Evolutionary conservation across 2,888 invertebrate genomes (phyloP), one percentile per base, ranked within the genome.

Genomic region (Drosophila birchii): DNA sequence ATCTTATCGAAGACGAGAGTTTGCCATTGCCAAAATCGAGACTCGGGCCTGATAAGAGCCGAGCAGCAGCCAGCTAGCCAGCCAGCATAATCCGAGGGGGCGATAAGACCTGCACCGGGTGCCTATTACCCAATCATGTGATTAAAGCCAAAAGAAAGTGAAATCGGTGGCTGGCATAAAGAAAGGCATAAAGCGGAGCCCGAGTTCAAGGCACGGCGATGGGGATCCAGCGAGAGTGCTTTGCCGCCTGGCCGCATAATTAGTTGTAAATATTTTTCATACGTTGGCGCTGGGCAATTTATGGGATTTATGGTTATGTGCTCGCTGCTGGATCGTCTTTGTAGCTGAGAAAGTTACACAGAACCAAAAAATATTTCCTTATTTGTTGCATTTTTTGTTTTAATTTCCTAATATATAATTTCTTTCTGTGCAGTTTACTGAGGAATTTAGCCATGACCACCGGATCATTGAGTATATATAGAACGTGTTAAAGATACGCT

Each of bases 51-150:
- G 68, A 57, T 68, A 68, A 67, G 51, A 53, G 36, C 51, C 29
- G 12, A 47, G 32, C 51, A 36, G 47, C 36, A 56, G 67, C 39
- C 67, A 68, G 68, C 26, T 29, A 56, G 67, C 39, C 67, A 68
- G 68, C 26, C 26, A 68, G 68, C 67, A 64, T 64, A 73, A 72
- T 44, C 72, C 70, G 14, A 5, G 9, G 12, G 1, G 36, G 51
- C 64, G 86, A 81, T 82, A 86, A 80, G 70, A 57, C 71, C 69
- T 75, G 76, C 86, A 63, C 69, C 39, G 45, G 71, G 58, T 41
- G 53, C 43, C 49, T 58, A 80, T 87, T 85, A 87, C 82, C 80
- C 76, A 85, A 84, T 85, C 84, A 75, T 60, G 67, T 76, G 78
- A 81, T 80, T 80, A 81, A 71, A 54, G 47, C 70, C 61, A 60